phyloP scores from a whole-genome alignment of 2,888 invertebrate species.

The Drosophila diplacantha region DNA sequence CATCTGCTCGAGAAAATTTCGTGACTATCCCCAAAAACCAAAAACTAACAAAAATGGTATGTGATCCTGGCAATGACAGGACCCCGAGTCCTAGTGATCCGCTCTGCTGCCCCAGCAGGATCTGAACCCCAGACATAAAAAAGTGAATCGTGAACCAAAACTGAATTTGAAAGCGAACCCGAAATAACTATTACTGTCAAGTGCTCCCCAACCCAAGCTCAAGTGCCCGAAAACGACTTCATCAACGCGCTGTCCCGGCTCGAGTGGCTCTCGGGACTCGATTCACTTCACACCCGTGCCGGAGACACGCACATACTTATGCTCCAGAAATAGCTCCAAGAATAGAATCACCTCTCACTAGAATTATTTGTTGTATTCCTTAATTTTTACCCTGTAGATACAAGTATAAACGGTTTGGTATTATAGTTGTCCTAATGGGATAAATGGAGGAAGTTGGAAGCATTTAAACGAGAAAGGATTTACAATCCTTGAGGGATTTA shows the following conservation, averaged over 20 bases:
- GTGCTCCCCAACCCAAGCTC: conserved; percentile 44
- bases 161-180: conserved; percentile 13
- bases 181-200: conserved; percentile 28
- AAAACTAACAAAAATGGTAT: conserved; percentile 43
- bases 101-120: conserved; percentile 18
- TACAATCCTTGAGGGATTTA: background rate
- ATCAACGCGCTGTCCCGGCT: conserved; percentile 49
- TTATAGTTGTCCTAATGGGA: background rate
- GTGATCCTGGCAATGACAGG: conserved; percentile 39
- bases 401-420: too few species aligned
- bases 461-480: background rate
- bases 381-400: background rate
- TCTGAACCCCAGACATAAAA: conserved; percentile 3
- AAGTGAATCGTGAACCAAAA: conserved; percentile 15
- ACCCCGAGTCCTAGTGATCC: conserved; percentile 20
- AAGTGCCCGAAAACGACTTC: conserved; percentile 57
- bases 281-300: conserved; percentile 54
- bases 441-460: background rate
- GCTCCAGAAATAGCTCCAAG: conserved; percentile 12
- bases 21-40: conserved; percentile 15
- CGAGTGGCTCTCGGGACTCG: conserved; percentile 49
- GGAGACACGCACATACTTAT: conserved; percentile 29
- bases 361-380: background rate
- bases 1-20: conserved; percentile 67
- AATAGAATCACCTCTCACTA: conserved; percentile 16